phyloP scores from a whole-genome alignment of 2,888 invertebrate species.

The Pardosa pseudoannulata region DNA sequence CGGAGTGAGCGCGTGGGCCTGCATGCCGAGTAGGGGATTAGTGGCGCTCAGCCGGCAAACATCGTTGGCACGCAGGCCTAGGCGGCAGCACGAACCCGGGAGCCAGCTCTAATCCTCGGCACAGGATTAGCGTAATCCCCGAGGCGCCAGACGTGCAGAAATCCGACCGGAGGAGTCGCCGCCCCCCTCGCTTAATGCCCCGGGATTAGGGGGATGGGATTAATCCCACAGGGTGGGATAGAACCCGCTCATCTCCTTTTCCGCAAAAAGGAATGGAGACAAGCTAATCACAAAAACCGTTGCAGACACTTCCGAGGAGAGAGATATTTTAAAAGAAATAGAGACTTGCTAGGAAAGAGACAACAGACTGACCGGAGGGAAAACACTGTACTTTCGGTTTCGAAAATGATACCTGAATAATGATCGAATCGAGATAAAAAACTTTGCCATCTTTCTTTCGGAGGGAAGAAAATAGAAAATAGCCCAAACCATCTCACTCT shows the following conservation, averaged over 20 bases:
- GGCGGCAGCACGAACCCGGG: slow-evolving; percentile 38
- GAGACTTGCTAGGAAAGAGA: no score
- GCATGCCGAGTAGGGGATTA: slow-evolving; percentile 66
- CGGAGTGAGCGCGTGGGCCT: slow-evolving; percentile 60
- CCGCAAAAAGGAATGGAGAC: slow-evolving; percentile 19
- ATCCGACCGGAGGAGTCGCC: slow-evolving; percentile 31
- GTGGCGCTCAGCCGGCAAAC: slow-evolving; percentile 66
- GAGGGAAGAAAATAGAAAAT: no score
- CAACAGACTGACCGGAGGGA: background rate
- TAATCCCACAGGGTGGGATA: slow-evolving; percentile 19
- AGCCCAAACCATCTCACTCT: no score
- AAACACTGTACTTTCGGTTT: no score
- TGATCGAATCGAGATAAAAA: no score
- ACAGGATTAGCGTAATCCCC: slow-evolving; percentile 70
- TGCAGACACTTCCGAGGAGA: background rate
- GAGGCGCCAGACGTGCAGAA: slow-evolving; percentile 69
- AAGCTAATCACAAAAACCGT: slow-evolving; percentile 7
- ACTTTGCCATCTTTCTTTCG: no score
- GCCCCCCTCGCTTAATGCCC: slow-evolving; percentile 61
- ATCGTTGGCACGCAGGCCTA: slow-evolving; percentile 64
- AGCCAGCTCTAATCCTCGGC: slow-evolving; percentile 63
- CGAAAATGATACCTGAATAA: no score
- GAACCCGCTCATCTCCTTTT: slow-evolving; percentile 14
- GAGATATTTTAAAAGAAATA: background rate
- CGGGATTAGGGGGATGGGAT: slow-evolving; percentile 20